Conservation (phyloP, 2,797 vertebrate species). For the Lindbergichthys nudifrons region DNA sequence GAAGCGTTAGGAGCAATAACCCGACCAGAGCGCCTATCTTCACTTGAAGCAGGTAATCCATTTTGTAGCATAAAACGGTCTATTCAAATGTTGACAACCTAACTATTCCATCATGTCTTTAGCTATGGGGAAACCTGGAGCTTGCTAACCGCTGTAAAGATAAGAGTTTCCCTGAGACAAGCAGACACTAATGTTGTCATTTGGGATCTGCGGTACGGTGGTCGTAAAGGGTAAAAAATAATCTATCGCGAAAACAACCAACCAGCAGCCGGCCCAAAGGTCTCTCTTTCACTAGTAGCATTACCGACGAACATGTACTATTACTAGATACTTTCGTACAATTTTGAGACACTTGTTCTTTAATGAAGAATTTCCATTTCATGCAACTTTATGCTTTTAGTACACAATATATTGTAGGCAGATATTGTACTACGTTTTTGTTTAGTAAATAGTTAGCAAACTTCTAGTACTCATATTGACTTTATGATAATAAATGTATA, state of each 20-base stretch:
- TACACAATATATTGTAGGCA: too few relatives aligned
- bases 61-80: constrained; percentile 30
- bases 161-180: accelerated
- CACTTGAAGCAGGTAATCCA: constrained; percentile 86
- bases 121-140: background rate
- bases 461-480: too few relatives aligned
- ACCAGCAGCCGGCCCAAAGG: background rate
- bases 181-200: background rate
- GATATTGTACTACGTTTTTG: too few relatives aligned
- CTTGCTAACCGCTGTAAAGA: background rate
- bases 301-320: too few relatives aligned
- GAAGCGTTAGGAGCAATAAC: constrained; percentile 81
- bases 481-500: background rate
- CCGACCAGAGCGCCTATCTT: constrained; percentile 84
- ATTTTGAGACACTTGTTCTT: too few relatives aligned
- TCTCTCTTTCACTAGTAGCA: background rate
- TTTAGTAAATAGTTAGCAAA: too few relatives aligned
- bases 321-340: too few relatives aligned
- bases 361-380: too few relatives aligned
- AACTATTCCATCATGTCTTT: background rate
- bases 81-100: background rate
- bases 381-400: too few relatives aligned
- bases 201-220: constrained; percentile 21
- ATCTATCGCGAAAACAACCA: accelerated
- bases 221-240: background rate